Percentiles rank a stretch among this genome's conserved stretches.
phyloP scores from a whole-genome alignment of 1,140 invertebrate genomes.

The Odontomachus brunneus region DNA sequence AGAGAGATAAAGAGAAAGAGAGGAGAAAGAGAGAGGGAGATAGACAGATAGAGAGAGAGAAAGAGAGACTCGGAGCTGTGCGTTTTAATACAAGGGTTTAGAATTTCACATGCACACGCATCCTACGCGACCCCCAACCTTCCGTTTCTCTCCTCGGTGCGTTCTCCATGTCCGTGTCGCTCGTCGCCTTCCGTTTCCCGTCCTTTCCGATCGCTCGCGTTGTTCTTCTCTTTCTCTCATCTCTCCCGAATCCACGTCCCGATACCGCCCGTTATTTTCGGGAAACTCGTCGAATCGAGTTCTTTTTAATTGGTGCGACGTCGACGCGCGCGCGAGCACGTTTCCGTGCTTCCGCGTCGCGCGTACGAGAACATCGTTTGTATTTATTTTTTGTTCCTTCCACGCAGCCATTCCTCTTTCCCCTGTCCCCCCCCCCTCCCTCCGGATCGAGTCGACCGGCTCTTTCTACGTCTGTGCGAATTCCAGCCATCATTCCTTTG shows the following conservation, averaged over 20 bases:
- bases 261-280: slow-evolving; percentile 80
- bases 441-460: slow-evolving; percentile 12
- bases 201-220: slow-evolving; percentile 26
- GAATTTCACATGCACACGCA: slow-evolving; percentile 77
- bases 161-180: no score
- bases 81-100: slow-evolving; percentile 82
- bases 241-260: slow-evolving; percentile 74
- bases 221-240: slow-evolving; percentile 14
- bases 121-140: slow-evolving; percentile 65
- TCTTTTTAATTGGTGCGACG: slow-evolving; percentile 44
- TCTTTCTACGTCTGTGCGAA: slow-evolving; percentile 46
- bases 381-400: slow-evolving; percentile 38
- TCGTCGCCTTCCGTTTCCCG: slow-evolving; percentile 18
- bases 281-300: slow-evolving; percentile 65
- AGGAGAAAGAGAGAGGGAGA: no score
- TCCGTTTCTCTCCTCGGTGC: slow-evolving; percentile 6
- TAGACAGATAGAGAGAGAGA: no score
- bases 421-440: neutral
- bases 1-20: no score
- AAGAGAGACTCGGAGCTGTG: slow-evolving; percentile 32
- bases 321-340: slow-evolving; percentile 6
- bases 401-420: neutral
- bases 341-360: no score
- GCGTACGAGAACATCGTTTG: no score
- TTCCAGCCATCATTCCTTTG: slow-evolving; percentile 53